Conservation (phyloP, 2,888 invertebrate species). For the Morinoia aosen region DNA sequence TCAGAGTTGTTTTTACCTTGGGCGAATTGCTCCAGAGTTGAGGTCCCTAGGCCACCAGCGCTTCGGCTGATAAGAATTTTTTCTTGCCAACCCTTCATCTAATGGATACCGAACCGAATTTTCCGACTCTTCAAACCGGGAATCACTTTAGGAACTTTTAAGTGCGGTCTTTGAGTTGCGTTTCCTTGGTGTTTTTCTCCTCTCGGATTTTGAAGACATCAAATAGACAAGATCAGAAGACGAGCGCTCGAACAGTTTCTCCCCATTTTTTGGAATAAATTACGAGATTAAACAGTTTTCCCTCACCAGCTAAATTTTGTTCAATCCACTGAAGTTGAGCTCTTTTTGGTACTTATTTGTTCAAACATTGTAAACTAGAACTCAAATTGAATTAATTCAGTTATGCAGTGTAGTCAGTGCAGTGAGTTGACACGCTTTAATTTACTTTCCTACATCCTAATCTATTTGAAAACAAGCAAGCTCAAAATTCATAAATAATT, state of each 20-base stretch:
- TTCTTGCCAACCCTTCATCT: slow-evolving; percentile 43
- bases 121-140: slow-evolving; percentile 52
- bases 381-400: background rate
- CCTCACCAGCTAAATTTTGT: background rate
- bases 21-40: slow-evolving; percentile 20
- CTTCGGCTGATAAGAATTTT: slow-evolving; percentile 52
- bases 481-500: background rate
- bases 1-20: background rate
- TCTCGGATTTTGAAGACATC: slow-evolving; percentile 15
- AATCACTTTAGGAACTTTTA: slow-evolving; percentile 54
- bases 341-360: background rate
- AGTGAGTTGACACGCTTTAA: background rate
- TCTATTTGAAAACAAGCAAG: background rate
- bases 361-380: background rate
- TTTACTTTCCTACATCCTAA: background rate
- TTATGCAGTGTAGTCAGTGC: background rate
- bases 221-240: slow-evolving; percentile 49
- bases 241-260: background rate
- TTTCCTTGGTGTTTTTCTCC: slow-evolving; percentile 36
- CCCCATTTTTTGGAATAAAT: background rate
- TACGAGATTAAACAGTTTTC: background rate
- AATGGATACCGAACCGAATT: slow-evolving; percentile 53
- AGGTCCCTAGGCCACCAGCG: slow-evolving; percentile 36
- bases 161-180: slow-evolving; percentile 53
- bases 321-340: background rate